These are phyloP conservation scores for Stegophylla sp. DNA, from an alignment of 2,888 invertebrate species.

Conservation along the genomic window DNA sequence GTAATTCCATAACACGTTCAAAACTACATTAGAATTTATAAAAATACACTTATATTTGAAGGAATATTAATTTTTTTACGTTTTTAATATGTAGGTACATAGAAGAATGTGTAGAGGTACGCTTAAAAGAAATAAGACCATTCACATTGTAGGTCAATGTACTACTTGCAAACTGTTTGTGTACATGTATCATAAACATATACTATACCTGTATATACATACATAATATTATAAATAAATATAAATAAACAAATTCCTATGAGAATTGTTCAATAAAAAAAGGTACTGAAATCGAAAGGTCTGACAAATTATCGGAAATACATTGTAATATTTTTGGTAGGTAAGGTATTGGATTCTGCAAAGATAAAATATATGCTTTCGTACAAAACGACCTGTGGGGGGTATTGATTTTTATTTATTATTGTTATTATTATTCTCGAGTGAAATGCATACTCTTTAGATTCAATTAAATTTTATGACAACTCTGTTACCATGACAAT, in stretches of 20 bases:
- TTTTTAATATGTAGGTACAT: not conserved
- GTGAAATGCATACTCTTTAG: not conserved
- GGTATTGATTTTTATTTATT: constrained; percentile 45
- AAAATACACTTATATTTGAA: no score
- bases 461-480: constrained; percentile 9
- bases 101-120: not conserved
- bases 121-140: constrained; percentile 29
- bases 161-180: constrained; percentile 41
- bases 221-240: no score
- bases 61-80: constrained; percentile 8
- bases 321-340: no score
- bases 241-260: no score
- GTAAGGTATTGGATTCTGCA: not conserved
- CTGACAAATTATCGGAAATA: no score
- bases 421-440: constrained; percentile 14
- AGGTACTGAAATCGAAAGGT: no score
- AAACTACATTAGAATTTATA: no score
- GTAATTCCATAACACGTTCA: no score
- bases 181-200: no score
- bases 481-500: constrained; percentile 11
- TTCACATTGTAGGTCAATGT: constrained; percentile 54
- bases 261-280: no score
- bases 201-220: no score
- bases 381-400: not conserved
- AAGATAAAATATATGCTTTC: not conserved